Conservation (phyloP, 2,888 invertebrate genomes). For the Omphaloscelis lunosa region DNA sequence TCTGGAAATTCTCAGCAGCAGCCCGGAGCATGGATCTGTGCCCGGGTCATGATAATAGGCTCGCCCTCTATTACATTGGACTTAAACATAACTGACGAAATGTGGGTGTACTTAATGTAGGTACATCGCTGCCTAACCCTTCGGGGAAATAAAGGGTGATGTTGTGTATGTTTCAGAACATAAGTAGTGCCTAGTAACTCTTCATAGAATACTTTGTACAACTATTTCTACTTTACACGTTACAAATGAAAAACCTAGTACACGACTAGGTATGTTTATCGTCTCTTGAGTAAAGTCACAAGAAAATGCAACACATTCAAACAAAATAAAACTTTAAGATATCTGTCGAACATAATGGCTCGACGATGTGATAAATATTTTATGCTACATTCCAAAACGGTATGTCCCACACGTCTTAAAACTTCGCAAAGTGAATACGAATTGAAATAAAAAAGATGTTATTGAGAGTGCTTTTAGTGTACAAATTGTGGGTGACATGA, state of each 20-base stretch:
- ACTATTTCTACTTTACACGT: conserved; percentile 3
- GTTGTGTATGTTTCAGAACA: not conserved
- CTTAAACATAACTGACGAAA: too few relatives aligned
- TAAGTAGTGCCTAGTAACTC: not conserved
- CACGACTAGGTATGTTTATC: too few relatives aligned
- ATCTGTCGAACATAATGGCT: conserved; percentile 23
- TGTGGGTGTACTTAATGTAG: too few relatives aligned
- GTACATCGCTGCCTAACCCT: too few relatives aligned
- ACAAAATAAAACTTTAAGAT: conserved; percentile 26
- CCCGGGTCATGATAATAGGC: too few relatives aligned
- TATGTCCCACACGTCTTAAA: conserved; percentile 27
- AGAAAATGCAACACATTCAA: conserved; percentile 30
- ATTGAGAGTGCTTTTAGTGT: conserved; percentile 31
- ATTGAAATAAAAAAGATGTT: conserved; percentile 18
- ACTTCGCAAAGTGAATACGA: conserved; percentile 21
- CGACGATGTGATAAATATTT: conserved; percentile 37
- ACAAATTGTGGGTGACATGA: conserved; percentile 30
- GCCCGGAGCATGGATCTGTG: too few relatives aligned
- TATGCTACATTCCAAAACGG: conserved; percentile 32
- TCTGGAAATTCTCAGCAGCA: too few relatives aligned
- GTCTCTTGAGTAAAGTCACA: not conserved
- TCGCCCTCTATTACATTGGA: too few relatives aligned
- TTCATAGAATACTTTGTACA: conserved; percentile 3
- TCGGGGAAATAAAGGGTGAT: too few relatives aligned
- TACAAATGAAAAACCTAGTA: not conserved